Evolutionary conservation across 2,797 vertebrate species (phyloP), one percentile per base, ranked within the genome.

Genomic region (Leucoraja ocellata): DNA sequence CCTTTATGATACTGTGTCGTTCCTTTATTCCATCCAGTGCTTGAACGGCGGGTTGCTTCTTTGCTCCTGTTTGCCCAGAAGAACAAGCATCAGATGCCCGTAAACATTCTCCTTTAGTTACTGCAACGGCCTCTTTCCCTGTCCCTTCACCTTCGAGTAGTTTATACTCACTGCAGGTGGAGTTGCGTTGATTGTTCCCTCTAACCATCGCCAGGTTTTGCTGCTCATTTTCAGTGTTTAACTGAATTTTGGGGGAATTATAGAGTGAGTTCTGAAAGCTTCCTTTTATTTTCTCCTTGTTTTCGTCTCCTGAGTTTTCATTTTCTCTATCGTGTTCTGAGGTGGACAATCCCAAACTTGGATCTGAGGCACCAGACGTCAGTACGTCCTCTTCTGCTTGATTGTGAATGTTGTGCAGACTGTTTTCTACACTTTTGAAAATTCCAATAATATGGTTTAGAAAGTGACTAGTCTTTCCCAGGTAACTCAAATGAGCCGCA

Each of bases 391-490:
- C 11, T 25, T 13, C 8, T 28, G 68, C 39, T 23, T 0, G 39
- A 93, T 88, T 4, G 78, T 23, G 93, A 95, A 94, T 90, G 79
- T 93, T 90, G 94, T 91, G 84, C 93, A 96, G 90, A 92, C 94
- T 94, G 9, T 95, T 94, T 95, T 96, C 94, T 93, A 94, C 93
- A 73, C 94, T 93, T 94, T 95, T 95, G 94, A 97, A 94, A 25
- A 95, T 63, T 94, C 65, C 93, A 76, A 95, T 91, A 88, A 95
- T 93, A 93, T 93, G 94, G 84, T 93, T 93, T 93, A 97, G 95
- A 93, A 92, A 94, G 90, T 95, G 94, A 36, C 93, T 95, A 93
- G 95, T 93, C 94, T 94, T 94, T 93, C 94, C 94, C 93, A 96
- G 95, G 71, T 94, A 95, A 25, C 95, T 94, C 93, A 93, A 86